phyloP scores from a whole-genome alignment of 64 coral and sea anemone genomes.

The Trachythela sp. region DNA sequence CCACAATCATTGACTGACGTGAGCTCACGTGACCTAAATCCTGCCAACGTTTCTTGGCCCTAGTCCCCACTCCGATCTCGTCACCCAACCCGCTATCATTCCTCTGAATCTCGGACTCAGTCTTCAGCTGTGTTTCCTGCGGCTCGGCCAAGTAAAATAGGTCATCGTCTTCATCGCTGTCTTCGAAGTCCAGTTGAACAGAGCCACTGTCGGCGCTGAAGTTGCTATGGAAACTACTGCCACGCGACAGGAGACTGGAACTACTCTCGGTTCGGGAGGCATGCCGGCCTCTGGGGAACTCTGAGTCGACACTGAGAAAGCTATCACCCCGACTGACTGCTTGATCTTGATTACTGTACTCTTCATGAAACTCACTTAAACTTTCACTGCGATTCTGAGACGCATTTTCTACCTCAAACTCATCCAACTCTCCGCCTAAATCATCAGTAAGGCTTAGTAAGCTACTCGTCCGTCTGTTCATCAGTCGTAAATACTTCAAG shows the following conservation, averaged over 20 bases:
- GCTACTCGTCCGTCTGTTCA: background rate
- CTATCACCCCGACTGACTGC: background rate
- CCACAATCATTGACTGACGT: constrained; percentile 58
- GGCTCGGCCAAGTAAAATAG: background rate
- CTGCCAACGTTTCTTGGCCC: constrained; percentile 58
- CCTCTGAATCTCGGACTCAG: constrained; percentile 63
- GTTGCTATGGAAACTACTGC: constrained; percentile 87
- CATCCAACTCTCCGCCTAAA: background rate
- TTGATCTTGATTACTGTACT: background rate
- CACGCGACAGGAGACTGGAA: background rate
- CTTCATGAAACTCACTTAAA: background rate
- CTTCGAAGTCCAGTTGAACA: constrained; percentile 54
- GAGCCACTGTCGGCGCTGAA: constrained; percentile 92
- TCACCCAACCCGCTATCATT: constrained; percentile 87
- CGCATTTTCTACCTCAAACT: background rate
- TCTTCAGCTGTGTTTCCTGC: constrained; percentile 23
- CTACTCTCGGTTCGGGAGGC: background rate
- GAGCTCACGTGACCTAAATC: constrained; percentile 83
- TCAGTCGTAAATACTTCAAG: background rate
- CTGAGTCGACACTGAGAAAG: background rate
- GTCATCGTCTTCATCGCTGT: constrained; percentile 26
- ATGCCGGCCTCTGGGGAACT: background rate
- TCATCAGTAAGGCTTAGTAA: background rate
- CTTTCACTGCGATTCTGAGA: background rate
- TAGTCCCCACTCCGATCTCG: constrained; percentile 50